Percentiles rank a stretch among this genome's conserved stretches.
These are phyloP conservation scores for Tylochromis polylepis DNA, from an alignment of 2,113 vertebrate genomes.

Conservation along the genomic window DNA sequence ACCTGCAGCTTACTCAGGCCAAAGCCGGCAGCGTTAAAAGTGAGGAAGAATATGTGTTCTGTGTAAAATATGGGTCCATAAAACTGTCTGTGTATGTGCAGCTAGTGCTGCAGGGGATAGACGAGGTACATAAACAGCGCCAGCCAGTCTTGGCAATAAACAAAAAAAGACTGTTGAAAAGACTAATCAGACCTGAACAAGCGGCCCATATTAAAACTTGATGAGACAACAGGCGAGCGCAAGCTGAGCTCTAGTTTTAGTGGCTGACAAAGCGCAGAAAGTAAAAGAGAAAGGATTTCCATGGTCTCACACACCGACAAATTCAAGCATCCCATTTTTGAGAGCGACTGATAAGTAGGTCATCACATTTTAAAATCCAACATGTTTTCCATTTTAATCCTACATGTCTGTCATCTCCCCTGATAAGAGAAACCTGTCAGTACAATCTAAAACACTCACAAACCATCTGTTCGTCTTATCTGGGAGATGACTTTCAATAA, in stretches of 20 bases:
- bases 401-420: not conserved
- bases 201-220: conserved; percentile 69
- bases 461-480: not conserved
- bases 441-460: not conserved
- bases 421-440: not conserved
- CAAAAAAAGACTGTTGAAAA: conserved; percentile 53
- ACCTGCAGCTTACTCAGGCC: conserved; percentile 30
- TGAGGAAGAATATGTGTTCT: conserved; percentile 2
- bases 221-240: conserved; percentile 56
- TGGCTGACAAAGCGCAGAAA: conserved; percentile 24
- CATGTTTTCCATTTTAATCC: not conserved
- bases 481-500: not conserved
- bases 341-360: not conserved
- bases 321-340: not conserved
- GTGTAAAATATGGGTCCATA: conserved; percentile 8
- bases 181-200: conserved; percentile 61
- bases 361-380: not conserved
- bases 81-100: conserved; percentile 11
- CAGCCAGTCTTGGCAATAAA: conserved; percentile 25
- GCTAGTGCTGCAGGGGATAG: not conserved
- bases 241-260: conserved; percentile 40
- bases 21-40: conserved; percentile 53
- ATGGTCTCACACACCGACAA: not conserved
- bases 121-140: conserved; percentile 26
- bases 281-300: not conserved